phyloP scores from a whole-genome alignment of 2,113 vertebrate species.

The Phylloscopus whistleri region DNA sequence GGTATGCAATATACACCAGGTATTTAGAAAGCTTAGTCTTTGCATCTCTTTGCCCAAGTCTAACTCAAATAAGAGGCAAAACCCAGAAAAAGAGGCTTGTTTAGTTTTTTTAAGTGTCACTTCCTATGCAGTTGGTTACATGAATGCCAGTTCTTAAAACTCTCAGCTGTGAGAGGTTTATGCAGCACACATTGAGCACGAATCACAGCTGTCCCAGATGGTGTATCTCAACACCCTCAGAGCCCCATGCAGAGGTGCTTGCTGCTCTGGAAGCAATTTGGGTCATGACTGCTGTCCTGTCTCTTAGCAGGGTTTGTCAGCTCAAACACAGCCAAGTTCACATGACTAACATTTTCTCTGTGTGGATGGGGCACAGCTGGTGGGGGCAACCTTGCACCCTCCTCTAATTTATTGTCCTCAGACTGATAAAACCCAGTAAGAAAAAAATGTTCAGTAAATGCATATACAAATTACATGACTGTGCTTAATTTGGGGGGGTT shows the following conservation, averaged over 20 bases:
- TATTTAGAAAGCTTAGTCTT: background rate
- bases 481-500: background rate
- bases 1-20: background rate
- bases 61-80: background rate
- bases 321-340: background rate
- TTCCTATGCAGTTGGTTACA: background rate
- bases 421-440: background rate
- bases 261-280: background rate
- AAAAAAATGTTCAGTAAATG: background rate
- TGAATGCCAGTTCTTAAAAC: background rate
- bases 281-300: background rate
- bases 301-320: background rate
- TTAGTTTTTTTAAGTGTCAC: background rate
- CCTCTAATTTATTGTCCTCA: background rate
- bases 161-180: background rate
- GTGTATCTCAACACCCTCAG: background rate
- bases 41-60: background rate
- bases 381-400: background rate
- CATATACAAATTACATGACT: background rate
- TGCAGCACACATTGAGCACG: background rate
- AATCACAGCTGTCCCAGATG: background rate
- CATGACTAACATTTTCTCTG: background rate
- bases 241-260: background rate
- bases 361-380: background rate
- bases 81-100: background rate